phyloP scores from a whole-genome alignment of 2,113 vertebrate genomes.

The Cottus gobio region DNA sequence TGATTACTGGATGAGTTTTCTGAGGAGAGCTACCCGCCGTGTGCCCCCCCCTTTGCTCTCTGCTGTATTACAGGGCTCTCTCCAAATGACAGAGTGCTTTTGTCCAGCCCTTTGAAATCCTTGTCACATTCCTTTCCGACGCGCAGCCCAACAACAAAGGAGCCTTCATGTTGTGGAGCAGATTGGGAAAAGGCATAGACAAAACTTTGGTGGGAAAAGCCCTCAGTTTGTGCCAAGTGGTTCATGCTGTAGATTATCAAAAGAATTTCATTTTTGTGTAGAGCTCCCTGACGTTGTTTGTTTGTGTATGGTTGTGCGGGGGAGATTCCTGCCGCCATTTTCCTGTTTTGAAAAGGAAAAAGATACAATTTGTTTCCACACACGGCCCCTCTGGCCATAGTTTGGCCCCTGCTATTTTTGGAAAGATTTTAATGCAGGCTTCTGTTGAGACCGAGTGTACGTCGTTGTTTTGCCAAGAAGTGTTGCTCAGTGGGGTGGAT shows the following conservation, averaged over 20 bases:
- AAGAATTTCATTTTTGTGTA: slow-evolving; percentile 53
- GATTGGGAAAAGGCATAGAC: slow-evolving; percentile 74
- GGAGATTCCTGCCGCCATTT: slow-evolving; percentile 53
- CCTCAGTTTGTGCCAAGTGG: slow-evolving; percentile 67
- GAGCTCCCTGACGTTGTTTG: slow-evolving; percentile 67
- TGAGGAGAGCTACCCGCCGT: slow-evolving; percentile 15
- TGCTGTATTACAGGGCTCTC: slow-evolving; percentile 82
- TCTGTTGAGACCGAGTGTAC: slow-evolving; percentile 51
- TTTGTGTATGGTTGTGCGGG: slow-evolving; percentile 65
- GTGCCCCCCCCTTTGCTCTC: slow-evolving; percentile 22
- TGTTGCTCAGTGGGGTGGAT: slow-evolving; percentile 63
- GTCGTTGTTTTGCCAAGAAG: slow-evolving; percentile 56
- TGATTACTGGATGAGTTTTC: slow-evolving; percentile 74
- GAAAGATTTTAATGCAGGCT: slow-evolving; percentile 50
- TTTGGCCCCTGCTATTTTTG: slow-evolving; percentile 61
- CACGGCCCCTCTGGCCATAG: slow-evolving; percentile 33
- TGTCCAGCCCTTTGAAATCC: slow-evolving; percentile 83
- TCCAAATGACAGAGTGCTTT: slow-evolving; percentile 86
- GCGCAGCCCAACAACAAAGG: slow-evolving; percentile 84
- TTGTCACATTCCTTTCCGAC: slow-evolving; percentile 85
- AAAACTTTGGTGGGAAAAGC: slow-evolving; percentile 74
- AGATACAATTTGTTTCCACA: slow-evolving; percentile 66
- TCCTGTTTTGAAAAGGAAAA: slow-evolving; percentile 58
- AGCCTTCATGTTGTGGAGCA: slow-evolving; percentile 78
- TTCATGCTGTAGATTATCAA: slow-evolving; percentile 63